Evolutionary conservation across 2,113 vertebrate genomes (phyloP).

Genomic region (Pelmatolapia mariae): DNA sequence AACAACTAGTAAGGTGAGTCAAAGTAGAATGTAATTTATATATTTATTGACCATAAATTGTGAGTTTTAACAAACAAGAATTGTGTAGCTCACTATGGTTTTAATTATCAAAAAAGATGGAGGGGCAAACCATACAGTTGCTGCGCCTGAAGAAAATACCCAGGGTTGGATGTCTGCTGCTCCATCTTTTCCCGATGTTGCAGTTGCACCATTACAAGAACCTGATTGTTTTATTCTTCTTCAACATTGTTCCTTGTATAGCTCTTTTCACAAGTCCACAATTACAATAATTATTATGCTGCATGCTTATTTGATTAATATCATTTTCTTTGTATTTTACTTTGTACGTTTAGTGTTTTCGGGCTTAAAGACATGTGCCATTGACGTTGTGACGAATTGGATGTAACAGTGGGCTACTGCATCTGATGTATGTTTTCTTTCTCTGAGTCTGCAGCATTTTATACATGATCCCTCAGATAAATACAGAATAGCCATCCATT

Average conservation of each 20-base stretch:
- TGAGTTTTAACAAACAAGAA: not conserved
- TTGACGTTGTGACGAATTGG: not conserved
- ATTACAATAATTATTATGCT: not conserved
- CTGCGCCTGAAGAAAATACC: not conserved
- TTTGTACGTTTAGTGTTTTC: not conserved
- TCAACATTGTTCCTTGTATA: not conserved
- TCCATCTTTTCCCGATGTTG: not conserved
- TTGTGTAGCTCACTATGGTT: not conserved
- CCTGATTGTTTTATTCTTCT: not conserved
- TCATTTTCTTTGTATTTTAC: not conserved
- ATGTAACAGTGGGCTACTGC: not conserved
- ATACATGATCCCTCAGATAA: not conserved
- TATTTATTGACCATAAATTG: not conserved
- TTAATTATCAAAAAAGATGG: not conserved
- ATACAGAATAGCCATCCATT: not conserved
- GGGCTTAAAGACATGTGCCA: not conserved
- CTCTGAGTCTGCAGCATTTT: not conserved
- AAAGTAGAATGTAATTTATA: not conserved
- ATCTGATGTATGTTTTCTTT: not conserved
- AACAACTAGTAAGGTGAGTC: not conserved
- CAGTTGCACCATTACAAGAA: not conserved
- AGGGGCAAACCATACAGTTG: not conserved
- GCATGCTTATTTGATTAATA: not conserved
- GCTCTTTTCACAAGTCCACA: not conserved
- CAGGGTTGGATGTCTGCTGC: not conserved